Base-by-base conservation (phyloP, 2,113 vertebrate genomes). In the Mugil cephalus region DNA sequence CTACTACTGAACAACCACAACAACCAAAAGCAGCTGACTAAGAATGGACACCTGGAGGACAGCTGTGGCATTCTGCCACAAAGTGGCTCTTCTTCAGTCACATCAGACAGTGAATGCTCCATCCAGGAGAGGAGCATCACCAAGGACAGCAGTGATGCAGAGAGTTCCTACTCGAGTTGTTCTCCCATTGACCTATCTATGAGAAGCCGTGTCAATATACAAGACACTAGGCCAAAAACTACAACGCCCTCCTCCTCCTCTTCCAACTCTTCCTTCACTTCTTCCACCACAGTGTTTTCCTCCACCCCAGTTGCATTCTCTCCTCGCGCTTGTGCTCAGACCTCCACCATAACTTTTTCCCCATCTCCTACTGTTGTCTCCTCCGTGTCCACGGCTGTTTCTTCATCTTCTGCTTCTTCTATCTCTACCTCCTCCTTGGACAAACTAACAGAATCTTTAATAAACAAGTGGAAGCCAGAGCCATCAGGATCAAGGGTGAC, bases 1-100 rank as follows among this genome's bases (percentile, higher is more conserved):
- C 95, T 98, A 55, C 95, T 99, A 6, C 95, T 99, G 54, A 99
- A 99, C 91, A 98, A 96, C 90, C 97, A 98, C 90, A 97, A 95
- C 80, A 93, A 94, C 77, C 93, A 96, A 77, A 94, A 95, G 84
- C 95, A 95, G 0, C 62, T 93, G 67, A 96, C 94, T 10, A 95
- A 93, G 59, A 95, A 95, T 1, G 94, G 93, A 42, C 96, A 94
- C 54, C 92, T 94, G 69, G 91, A 93, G 43, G 95, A 96, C 52
- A 94, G 93, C 69, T 91, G 87, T 68, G 88, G 94, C 35, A 17
- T 94, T 52, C 94, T 96, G 30, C 87, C 87, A 1, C 91, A 93
- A 79, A 96, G 96, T 47, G 94, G 93, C 18, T 95, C 95, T 21
- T 96, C 96, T 1, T 97, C 97, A 4, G 92, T 95, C 43, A 91